Percentiles rank a stretch among this genome's conserved stretches.
Conservation (phyloP, 2,888 invertebrate genomes). For the Mythimna pallens region DNA sequence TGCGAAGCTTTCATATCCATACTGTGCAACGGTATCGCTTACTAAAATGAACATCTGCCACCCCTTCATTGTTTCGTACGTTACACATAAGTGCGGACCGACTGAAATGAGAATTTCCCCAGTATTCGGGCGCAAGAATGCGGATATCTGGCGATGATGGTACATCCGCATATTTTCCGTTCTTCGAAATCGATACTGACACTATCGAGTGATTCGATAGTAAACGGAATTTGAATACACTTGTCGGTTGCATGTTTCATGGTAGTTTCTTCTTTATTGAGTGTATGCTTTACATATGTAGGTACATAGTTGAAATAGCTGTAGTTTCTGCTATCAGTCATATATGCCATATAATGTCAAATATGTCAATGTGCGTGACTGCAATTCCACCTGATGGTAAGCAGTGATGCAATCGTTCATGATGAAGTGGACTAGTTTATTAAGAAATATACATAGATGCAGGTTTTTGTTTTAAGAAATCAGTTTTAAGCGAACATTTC, state of each 20-base stretch:
- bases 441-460: too few species aligned
- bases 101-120: conserved; percentile 71
- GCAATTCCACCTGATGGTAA: too few species aligned
- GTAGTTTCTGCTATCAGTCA: neutral
- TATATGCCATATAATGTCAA: neutral
- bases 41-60: conserved; percentile 81
- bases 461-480: too few species aligned
- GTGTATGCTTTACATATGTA: neutral
- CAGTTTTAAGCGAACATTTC: neutral
- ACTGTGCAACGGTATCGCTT: conserved; percentile 75
- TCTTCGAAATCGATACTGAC: conserved; percentile 42
- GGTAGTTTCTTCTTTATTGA: conserved; percentile 4
- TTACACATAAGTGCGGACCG: conserved; percentile 71
- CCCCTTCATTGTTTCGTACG: conserved; percentile 78
- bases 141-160: conserved; percentile 47
- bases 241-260: conserved; percentile 14
- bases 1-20: conserved; percentile 72
- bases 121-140: conserved; percentile 57
- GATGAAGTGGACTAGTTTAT: too few species aligned
- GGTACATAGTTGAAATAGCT: neutral
- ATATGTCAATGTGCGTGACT: too few species aligned
- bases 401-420: too few species aligned
- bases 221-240: conserved; percentile 35
- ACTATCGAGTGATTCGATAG: conserved; percentile 51
- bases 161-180: conserved; percentile 39